Evolutionary conservation across 92 coral and sea anemone species (phyloP).

Genomic region (Bergia puertoricense): DNA sequence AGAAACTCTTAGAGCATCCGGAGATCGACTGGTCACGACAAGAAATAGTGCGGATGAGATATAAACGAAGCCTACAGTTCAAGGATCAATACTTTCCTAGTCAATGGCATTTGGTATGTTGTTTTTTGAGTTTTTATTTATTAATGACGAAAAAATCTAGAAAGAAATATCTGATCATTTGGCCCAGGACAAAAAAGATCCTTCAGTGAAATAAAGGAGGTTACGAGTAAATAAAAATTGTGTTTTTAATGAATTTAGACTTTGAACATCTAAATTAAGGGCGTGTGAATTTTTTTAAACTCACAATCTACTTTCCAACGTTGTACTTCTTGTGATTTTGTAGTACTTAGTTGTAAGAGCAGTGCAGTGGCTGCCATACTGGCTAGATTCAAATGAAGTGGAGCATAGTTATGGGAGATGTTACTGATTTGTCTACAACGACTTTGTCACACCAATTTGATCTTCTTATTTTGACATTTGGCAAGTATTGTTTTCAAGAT

Average conservation of each 20-base stretch:
- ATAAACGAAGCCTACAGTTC: slow-evolving; percentile 86
- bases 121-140: slow-evolving; percentile 55
- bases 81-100: slow-evolving; percentile 98
- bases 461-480: background rate
- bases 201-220: background rate
- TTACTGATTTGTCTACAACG: background rate
- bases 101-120: slow-evolving; percentile 98
- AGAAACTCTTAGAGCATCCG: slow-evolving; percentile 74
- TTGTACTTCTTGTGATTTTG: background rate
- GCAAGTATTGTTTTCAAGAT: too few species aligned
- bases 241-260: too few species aligned
- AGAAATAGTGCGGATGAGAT: slow-evolving; percentile 79
- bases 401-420: background rate
- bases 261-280: background rate
- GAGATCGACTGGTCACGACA: slow-evolving; percentile 94
- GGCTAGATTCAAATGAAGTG: background rate
- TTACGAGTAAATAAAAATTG: background rate
- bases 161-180: background rate
- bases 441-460: too few species aligned
- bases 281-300: background rate
- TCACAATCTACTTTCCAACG: background rate
- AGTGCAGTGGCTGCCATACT: too few species aligned
- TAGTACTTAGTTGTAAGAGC: too few species aligned
- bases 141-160: slow-evolving; percentile 17
- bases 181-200: background rate